A percentile compares a stretch with the other conserved stretches of the same genome.
phyloP scores from a whole-genome alignment of 2,888 invertebrate species.

The Ophion ventricosus region DNA sequence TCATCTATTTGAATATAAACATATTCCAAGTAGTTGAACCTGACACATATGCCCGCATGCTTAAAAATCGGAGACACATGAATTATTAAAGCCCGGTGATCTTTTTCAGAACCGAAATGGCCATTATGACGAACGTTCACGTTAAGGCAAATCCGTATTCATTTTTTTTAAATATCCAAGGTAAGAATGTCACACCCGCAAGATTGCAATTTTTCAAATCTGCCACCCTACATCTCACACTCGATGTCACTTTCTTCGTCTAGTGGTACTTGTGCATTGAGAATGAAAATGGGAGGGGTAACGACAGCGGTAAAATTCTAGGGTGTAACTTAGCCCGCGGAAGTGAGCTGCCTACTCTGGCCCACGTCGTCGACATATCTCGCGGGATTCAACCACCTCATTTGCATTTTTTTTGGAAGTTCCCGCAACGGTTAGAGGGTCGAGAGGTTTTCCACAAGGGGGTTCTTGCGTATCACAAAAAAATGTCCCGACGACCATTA shows the following conservation, averaged over 20 bases:
- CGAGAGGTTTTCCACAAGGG: slow-evolving; percentile 10
- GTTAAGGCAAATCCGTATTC: not conserved
- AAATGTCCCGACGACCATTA: slow-evolving; percentile 39
- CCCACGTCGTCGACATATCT: slow-evolving; percentile 44
- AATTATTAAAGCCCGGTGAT: not conserved
- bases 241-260: slow-evolving; percentile 14
- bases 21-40: not conserved
- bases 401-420: slow-evolving; percentile 57
- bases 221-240: slow-evolving; percentile 2
- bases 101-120: not conserved
- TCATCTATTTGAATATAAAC: no score
- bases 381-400: slow-evolving; percentile 44
- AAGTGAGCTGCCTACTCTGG: slow-evolving; percentile 28
- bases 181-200: slow-evolving; percentile 20
- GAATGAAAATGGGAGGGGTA: slow-evolving; percentile 19
- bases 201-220: slow-evolving; percentile 24
- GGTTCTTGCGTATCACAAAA: slow-evolving; percentile 16
- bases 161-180: not conserved
- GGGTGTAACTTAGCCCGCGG: slow-evolving; percentile 38
- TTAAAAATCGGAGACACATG: not conserved
- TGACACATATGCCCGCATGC: not conserved
- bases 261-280: slow-evolving; percentile 23
- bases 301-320: slow-evolving; percentile 42
- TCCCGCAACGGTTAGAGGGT: slow-evolving; percentile 25
- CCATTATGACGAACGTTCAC: not conserved